Conservation (phyloP, 2,113 vertebrate genomes). For the Ascaphus truei region DNA sequence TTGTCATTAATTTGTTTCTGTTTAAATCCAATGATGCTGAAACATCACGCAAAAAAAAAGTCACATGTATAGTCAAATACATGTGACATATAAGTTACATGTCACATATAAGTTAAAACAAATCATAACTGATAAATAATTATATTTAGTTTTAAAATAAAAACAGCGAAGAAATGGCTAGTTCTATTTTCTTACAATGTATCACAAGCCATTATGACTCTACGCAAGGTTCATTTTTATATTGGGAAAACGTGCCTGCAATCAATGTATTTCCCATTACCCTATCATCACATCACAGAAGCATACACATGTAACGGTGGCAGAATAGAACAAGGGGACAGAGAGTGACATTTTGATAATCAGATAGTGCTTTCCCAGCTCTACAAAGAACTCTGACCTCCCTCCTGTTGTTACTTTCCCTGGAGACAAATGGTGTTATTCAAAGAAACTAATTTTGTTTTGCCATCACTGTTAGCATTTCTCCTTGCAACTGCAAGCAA, state of each 20-base stretch:
- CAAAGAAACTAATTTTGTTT: constrained; percentile 39
- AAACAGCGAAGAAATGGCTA: too few relatives aligned
- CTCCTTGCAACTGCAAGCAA: constrained; percentile 31
- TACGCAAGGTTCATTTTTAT: not conserved
- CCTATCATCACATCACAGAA: constrained; percentile 18
- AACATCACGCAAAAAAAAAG: too few relatives aligned
- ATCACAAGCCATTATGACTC: too few relatives aligned
- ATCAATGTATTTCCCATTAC: constrained; percentile 22
- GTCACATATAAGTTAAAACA: too few relatives aligned
- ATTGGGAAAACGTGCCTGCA: not conserved
- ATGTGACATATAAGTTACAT: too few relatives aligned
- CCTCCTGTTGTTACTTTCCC: constrained; percentile 34
- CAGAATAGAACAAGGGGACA: constrained; percentile 33
- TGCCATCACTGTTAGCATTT: constrained; percentile 37
- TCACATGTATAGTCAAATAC: too few relatives aligned
- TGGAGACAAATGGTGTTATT: constrained; percentile 38
- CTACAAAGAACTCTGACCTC: constrained; percentile 36
- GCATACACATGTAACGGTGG: constrained; percentile 30
- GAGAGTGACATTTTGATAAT: constrained; percentile 34
- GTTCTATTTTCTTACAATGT: too few relatives aligned
- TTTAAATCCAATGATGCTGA: too few relatives aligned
- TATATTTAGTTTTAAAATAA: too few relatives aligned
- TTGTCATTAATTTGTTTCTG: too few relatives aligned
- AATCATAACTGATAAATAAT: too few relatives aligned
- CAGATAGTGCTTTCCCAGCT: constrained; percentile 36